Evolutionary conservation across 2,888 invertebrate species (phyloP).

Genomic region (Phaedon cochleariae): DNA sequence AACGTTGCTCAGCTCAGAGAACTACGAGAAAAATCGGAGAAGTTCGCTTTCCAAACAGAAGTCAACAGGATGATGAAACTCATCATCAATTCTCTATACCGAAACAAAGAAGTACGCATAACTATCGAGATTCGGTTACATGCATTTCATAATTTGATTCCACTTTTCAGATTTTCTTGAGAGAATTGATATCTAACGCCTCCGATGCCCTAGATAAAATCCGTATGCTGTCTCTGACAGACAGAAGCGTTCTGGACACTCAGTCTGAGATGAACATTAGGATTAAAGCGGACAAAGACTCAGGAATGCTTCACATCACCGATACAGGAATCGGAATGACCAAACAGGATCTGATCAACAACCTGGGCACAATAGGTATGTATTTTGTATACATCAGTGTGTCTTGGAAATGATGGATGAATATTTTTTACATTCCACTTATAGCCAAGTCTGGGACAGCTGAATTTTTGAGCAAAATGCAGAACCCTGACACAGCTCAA

Average conservation of each 20-base stretch:
- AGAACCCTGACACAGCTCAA: constrained; percentile 71
- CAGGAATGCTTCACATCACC: constrained; percentile 89
- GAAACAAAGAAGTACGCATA: constrained; percentile 89
- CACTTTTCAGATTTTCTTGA: constrained; percentile 82
- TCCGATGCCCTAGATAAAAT: constrained; percentile 99
- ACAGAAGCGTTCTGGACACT: constrained; percentile 78
- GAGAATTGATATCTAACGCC: constrained; percentile 98
- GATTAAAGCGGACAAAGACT: constrained; percentile 93
- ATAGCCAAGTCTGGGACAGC: constrained; percentile 89
- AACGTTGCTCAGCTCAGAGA: constrained; percentile 95
- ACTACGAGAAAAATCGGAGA: constrained; percentile 87
- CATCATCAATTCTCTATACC: constrained; percentile 98
- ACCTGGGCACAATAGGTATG: constrained; percentile 75
- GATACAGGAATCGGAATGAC: constrained; percentile 99
- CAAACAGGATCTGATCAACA: constrained; percentile 88
- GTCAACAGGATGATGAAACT: constrained; percentile 99
- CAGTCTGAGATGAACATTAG: constrained; percentile 87
- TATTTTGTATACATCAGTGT: too few relatives aligned
- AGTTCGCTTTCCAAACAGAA: constrained; percentile 94
- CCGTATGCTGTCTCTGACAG: constrained; percentile 89
- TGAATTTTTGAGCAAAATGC: constrained; percentile 93
- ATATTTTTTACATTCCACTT: too few relatives aligned
- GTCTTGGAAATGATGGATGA: too few relatives aligned
- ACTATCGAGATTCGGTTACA: background rate
- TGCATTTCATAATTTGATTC: constrained; percentile 4